Evolutionary conservation across 2,113 vertebrate genomes (phyloP), one percentile per base, ranked within the genome.

Genomic region (Brienomyrus longianalis): DNA sequence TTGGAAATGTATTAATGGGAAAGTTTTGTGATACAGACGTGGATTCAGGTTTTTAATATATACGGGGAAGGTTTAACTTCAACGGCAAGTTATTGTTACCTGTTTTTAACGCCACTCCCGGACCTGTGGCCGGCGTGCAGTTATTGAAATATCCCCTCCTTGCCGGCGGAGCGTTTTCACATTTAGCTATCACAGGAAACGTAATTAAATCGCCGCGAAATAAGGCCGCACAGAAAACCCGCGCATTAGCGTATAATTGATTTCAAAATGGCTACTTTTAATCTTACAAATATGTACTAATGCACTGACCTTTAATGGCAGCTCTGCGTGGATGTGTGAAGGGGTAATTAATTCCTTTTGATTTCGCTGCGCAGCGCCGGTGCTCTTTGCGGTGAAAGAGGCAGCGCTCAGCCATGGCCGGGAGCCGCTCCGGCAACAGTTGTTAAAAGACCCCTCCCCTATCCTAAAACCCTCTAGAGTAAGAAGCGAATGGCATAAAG

Each of bases 401-500:
- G 50, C 74, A 10, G 88, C 43, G 54, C 62, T 35, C 96, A 96
- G 94, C 95, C 92, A 95, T 94, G 66, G 95, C 94, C 88, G 94
- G 56, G 50, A 94, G 95, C 92, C 94, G 95, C 95, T 90, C 74
- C 96, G 96, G 96, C 96, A 96, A 96, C 96, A 96, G 96, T 96
- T 97, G 96, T 96, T 96, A 96, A 94, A 94, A 84, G 83, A 45
- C 95, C 95, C 95, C 39, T 93, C 94, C 92, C 90, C 84, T 96
- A 95, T 96, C 95, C 95, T 93, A 80, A 92, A 96, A 95, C 95
- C 95, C 96, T 96, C 96, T 95, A 91, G 91, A 90, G 91, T 89
- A 93, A 92, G 91, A 90, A 93, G 96, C 96, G 96, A 95, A 95
- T 96, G 95, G 97, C 97, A 97, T 96, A 96, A 96, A 97, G 97